Percentiles rank a stretch among this genome's conserved stretches.
phyloP scores from a whole-genome alignment of 2,113 vertebrate genomes.

The Ceyx melanurus region DNA sequence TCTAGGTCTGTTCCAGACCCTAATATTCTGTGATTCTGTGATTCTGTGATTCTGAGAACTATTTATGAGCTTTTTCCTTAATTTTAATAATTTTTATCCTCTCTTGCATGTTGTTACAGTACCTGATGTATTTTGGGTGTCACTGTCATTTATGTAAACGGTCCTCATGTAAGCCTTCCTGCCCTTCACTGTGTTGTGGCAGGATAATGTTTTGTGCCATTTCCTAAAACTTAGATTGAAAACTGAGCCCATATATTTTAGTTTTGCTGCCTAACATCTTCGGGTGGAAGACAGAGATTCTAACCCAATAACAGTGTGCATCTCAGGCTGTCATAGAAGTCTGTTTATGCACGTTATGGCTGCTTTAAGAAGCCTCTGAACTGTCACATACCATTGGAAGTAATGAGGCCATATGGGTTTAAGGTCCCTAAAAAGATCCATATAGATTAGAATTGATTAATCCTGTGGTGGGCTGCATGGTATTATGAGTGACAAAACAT shows the following conservation, averaged over 20 bases:
- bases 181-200: neutral
- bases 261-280: neutral
- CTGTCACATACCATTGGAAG: slow-evolving; percentile 74
- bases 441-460: slow-evolving; percentile 74
- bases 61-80: neutral
- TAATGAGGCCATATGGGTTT: slow-evolving; percentile 73
- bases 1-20: no score
- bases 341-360: slow-evolving; percentile 67
- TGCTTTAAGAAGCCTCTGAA: slow-evolving; percentile 74
- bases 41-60: neutral
- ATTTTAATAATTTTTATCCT: neutral
- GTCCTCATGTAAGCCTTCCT: neutral
- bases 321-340: slow-evolving; percentile 16
- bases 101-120: neutral
- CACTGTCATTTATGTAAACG: neutral
- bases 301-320: slow-evolving; percentile 27
- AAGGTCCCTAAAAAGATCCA: slow-evolving; percentile 70
- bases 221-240: neutral
- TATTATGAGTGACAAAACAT: slow-evolving; percentile 62
- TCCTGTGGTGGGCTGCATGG: slow-evolving; percentile 43
- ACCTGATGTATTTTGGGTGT: neutral
- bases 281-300: neutral
- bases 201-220: neutral
- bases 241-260: neutral
- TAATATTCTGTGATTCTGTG: no score